Evolutionary conservation across 2,113 vertebrate species (phyloP).

Genomic region (Diglossa brunneiventris): DNA sequence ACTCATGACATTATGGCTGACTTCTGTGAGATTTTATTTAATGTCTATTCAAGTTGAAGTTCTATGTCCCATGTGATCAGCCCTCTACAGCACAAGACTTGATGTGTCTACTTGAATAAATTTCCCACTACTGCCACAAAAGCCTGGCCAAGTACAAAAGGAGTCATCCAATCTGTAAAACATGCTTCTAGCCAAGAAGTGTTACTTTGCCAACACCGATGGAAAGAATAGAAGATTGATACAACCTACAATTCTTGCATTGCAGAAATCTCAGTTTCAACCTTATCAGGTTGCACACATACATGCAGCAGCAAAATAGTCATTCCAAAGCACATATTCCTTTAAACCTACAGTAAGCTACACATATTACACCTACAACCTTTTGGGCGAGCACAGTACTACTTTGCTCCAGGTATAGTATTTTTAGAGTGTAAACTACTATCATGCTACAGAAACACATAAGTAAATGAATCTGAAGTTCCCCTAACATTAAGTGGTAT

Average conservation of each 20-base stretch:
- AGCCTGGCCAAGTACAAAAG: neutral
- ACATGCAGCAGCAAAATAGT: neutral
- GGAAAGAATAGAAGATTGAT: neutral
- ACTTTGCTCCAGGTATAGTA: neutral
- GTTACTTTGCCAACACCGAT: neutral
- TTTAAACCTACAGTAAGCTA: neutral
- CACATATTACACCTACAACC: rapidly evolving
- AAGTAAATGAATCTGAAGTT: neutral
- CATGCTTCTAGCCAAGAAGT: neutral
- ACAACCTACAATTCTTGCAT: neutral
- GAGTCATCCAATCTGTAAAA: neutral
- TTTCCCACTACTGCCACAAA: neutral
- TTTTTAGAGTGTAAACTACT: neutral
- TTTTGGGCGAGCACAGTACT: neutral
- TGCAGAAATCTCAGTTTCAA: neutral
- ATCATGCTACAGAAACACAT: neutral
- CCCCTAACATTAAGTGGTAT: neutral
- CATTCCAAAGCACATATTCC: neutral
- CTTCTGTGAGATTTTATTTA: neutral
- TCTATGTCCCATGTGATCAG: neutral
- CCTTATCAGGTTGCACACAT: neutral
- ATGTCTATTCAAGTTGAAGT: neutral
- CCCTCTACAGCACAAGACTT: neutral
- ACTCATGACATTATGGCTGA: rapidly evolving
- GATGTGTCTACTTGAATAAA: neutral